Percentiles rank a stretch among this genome's conserved stretches.
These are phyloP conservation scores for Poecilia latipinna DNA, from an alignment of 2,113 vertebrate genomes.

Conservation along the genomic window DNA sequence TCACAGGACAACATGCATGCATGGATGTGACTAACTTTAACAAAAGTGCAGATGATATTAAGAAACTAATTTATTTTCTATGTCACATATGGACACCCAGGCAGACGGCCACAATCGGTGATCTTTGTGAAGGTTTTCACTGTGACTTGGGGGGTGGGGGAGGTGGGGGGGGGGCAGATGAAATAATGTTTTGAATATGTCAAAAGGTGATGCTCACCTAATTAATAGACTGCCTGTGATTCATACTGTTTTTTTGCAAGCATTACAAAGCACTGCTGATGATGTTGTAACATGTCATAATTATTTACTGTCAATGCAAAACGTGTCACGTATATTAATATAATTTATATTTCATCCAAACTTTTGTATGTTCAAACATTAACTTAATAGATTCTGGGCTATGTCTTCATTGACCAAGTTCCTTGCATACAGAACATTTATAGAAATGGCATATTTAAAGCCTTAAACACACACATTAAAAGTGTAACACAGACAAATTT, in stretches of 20 bases:
- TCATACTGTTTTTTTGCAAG: neutral
- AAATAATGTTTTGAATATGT: neutral
- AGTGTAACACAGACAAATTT: neutral
- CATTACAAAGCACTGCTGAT: neutral
- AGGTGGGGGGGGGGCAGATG: neutral
- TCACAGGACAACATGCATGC: slow-evolving; percentile 29
- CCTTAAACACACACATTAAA: neutral
- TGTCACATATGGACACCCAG: slow-evolving; percentile 35
- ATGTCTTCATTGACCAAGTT: neutral
- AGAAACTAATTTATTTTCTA: slow-evolving; percentile 37
- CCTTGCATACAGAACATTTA: neutral
- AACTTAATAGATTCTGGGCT: too few species aligned
- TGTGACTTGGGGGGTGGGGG: neutral
- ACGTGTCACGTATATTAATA: neutral
- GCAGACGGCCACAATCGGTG: slow-evolving; percentile 26
- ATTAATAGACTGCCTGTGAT: neutral
- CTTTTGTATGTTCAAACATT: too few species aligned
- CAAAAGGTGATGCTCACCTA: neutral
- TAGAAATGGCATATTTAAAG: neutral
- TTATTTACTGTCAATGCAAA: neutral
- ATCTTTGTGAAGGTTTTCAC: slow-evolving; percentile 3
- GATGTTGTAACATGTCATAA: neutral
- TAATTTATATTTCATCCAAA: too few species aligned
- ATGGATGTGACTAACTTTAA: slow-evolving; percentile 44
- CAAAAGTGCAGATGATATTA: slow-evolving; percentile 62